A percentile compares a stretch with the other conserved stretches of the same genome.
phyloP scores from a whole-genome alignment of 2,888 invertebrate species.

The Himalopsyche kuldschensis region DNA sequence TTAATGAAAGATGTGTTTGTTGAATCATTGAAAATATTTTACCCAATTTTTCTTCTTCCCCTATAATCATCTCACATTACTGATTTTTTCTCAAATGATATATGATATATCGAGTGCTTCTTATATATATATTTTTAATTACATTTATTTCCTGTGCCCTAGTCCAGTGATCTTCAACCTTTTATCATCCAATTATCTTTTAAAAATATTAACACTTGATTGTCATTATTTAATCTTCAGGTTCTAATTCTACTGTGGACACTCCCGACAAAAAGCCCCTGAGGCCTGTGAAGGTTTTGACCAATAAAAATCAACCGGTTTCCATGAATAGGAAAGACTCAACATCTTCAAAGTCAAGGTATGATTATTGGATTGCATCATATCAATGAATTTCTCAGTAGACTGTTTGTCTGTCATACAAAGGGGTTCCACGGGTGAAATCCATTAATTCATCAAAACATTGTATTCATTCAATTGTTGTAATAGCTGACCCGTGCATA shows the following conservation, averaged over 20 bases:
- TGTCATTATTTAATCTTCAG: conserved; percentile 1
- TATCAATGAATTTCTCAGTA: conserved; percentile 47
- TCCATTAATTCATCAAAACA: too few relatives aligned
- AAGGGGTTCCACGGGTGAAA: conserved; percentile 38
- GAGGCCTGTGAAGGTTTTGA: conserved; percentile 42
- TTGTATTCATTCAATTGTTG: conserved; percentile 4
- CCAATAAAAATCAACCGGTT: conserved; percentile 29
- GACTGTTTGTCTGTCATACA: conserved; percentile 45
- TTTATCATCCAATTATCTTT: background rate
- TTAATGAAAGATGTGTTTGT: too few relatives aligned
- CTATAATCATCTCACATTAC: too few relatives aligned
- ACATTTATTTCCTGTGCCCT: too few relatives aligned
- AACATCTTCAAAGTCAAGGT: conserved; percentile 35
- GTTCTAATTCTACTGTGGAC: conserved; percentile 7
- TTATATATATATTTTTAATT: too few relatives aligned
- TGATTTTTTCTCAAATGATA: too few relatives aligned
- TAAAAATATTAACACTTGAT: background rate
- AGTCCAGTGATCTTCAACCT: too few relatives aligned
- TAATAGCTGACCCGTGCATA: background rate
- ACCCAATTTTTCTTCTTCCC: too few relatives aligned
- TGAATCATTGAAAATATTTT: too few relatives aligned
- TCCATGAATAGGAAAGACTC: conserved; percentile 37
- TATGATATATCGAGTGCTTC: too few relatives aligned
- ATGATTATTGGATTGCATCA: background rate
- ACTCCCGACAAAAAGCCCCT: conserved; percentile 44